phyloP scores from a whole-genome alignment of 64 coral and sea anemone genomes.

The Pocillopora verrucosa region DNA sequence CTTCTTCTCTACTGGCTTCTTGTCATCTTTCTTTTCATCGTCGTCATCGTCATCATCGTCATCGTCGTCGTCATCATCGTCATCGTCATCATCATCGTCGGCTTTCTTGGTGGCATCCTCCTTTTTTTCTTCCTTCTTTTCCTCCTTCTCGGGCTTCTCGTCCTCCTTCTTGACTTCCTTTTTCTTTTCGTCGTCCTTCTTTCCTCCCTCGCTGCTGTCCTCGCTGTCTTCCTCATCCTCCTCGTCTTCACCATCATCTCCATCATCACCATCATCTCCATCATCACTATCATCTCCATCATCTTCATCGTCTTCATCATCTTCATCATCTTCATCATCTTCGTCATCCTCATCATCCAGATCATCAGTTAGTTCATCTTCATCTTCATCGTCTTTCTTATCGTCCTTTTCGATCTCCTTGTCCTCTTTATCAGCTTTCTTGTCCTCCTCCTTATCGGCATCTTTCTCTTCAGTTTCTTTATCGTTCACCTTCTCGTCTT shows the following conservation, averaged over 20 bases:
- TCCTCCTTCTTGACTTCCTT: slow-evolving; percentile 17
- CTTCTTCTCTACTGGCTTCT: slow-evolving; percentile 5
- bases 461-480: slow-evolving; percentile 29
- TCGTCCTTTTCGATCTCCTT: slow-evolving; percentile 8
- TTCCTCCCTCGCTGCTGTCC: background rate
- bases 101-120: slow-evolving; percentile 24
- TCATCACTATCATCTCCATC: background rate
- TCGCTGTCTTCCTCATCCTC: slow-evolving; percentile 16
- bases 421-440: slow-evolving; percentile 10
- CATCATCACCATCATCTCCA: background rate
- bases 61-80: slow-evolving; percentile 28
- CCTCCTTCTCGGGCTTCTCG: background rate
- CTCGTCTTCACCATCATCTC: background rate
- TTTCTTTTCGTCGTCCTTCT: slow-evolving; percentile 15
- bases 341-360: slow-evolving; percentile 40
- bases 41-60: slow-evolving; percentile 32
- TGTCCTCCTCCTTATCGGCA: background rate
- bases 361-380: slow-evolving; percentile 1
- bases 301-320: slow-evolving; percentile 1
- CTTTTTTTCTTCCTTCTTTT: slow-evolving; percentile 26
- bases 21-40: background rate
- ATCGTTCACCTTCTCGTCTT: slow-evolving; percentile 24
- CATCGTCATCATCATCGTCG: slow-evolving; percentile 24
- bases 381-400: background rate
- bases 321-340: slow-evolving; percentile 23